Percentiles rank a stretch among this genome's conserved stretches.
Evolutionary conservation across 2,797 vertebrate genomes (phyloP).

Genomic region (Numenius phaeopus): DNA sequence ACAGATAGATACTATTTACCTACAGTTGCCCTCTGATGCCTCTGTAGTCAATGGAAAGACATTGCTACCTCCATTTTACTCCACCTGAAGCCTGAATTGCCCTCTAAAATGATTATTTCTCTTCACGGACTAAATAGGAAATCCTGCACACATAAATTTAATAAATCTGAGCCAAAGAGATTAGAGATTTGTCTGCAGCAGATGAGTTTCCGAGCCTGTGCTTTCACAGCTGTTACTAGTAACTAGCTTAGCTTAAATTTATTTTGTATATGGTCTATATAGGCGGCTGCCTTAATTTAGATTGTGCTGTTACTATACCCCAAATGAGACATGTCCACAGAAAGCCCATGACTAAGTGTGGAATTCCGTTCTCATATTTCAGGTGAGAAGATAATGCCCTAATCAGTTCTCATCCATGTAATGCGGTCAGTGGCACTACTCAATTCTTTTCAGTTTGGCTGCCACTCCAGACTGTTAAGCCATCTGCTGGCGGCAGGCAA

Average conservation of each 20-base stretch:
- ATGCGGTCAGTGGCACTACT: neutral
- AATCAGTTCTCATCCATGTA: neutral
- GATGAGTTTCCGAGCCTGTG: constrained; percentile 55
- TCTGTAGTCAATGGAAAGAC: neutral
- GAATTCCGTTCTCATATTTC: neutral
- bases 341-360: neutral
- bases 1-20: neutral
- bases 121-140: constrained; percentile 47
- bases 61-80: constrained; percentile 19
- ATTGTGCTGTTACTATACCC: neutral
- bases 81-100: constrained; percentile 50
- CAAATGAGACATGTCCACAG: neutral
- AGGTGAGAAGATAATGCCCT: constrained; percentile 24
- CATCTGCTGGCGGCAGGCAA: constrained; percentile 41
- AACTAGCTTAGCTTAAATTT: constrained; percentile 63
- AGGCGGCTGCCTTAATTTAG: neutral
- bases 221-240: constrained; percentile 64
- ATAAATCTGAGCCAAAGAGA: constrained; percentile 70
- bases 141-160: constrained; percentile 63
- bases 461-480: constrained; percentile 44
- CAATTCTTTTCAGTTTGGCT: constrained; percentile 34
- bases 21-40: constrained; percentile 18
- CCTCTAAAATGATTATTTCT: constrained; percentile 61
- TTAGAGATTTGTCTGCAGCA: constrained; percentile 71
- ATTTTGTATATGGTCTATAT: constrained; percentile 24